phyloP scores from a whole-genome alignment of 2,113 vertebrate genomes.

The Acanthisitta chloris region DNA sequence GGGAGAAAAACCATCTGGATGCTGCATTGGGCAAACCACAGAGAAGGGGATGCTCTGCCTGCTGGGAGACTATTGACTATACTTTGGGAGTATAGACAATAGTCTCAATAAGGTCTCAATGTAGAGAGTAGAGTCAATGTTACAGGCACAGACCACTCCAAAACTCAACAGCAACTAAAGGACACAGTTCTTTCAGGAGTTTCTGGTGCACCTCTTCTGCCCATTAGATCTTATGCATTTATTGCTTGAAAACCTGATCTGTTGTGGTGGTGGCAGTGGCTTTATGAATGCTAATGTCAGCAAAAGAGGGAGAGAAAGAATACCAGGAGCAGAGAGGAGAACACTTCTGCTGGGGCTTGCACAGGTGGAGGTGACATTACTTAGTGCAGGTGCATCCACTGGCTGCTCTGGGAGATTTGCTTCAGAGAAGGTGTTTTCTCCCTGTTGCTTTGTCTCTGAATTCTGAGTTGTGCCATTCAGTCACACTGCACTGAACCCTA shows the following conservation, averaged over 20 bases:
- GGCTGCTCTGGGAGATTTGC: background rate
- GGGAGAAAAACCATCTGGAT: background rate
- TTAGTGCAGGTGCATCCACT: background rate
- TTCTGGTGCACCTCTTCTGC: background rate
- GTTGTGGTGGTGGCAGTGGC: background rate
- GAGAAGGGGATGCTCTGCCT: background rate
- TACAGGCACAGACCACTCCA: background rate
- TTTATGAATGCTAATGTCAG: background rate
- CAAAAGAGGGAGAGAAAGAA: background rate
- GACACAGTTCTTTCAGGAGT: accelerated
- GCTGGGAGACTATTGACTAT: too few relatives aligned
- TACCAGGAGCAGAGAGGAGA: background rate
- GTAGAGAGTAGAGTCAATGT: background rate
- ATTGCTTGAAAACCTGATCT: background rate
- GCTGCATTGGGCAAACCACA: background rate
- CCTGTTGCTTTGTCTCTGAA: background rate
- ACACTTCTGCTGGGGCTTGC: accelerated
- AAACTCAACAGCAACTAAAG: background rate
- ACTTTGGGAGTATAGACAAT: background rate
- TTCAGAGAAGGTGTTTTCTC: background rate
- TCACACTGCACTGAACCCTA: background rate
- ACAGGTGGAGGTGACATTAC: background rate
- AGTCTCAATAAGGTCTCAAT: too few relatives aligned
- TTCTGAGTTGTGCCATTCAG: background rate
- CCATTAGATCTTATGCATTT: accelerated